These are phyloP conservation scores for Chamaea fasciata DNA, from an alignment of 2,113 vertebrate genomes.

Conservation along the genomic window DNA sequence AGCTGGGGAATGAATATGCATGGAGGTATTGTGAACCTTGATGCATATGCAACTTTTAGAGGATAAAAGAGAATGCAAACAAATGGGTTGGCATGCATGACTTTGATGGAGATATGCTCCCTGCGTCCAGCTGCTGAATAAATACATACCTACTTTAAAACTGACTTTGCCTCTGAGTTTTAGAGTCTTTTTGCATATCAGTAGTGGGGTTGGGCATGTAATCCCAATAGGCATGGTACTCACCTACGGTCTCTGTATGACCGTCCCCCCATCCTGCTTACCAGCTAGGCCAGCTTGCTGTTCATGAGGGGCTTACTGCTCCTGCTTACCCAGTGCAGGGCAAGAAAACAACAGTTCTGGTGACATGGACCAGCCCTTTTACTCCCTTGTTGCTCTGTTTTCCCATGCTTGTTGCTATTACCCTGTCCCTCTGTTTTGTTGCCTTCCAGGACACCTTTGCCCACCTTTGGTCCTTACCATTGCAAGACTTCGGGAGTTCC, in stretches of 20 bases:
- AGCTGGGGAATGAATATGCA: no score
- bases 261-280: fast-evolving
- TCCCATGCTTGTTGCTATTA: neutral
- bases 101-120: no score
- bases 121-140: no score
- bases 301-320: neutral
- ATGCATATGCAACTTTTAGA: no score
- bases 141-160: no score
- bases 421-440: neutral
- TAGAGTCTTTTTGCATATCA: no score
- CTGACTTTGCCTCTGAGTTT: no score
- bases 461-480: neutral
- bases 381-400: neutral
- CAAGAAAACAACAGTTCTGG: neutral
- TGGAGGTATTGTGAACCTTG: no score
- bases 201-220: fast-evolving
- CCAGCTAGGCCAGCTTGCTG: neutral
- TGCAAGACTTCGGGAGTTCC: neutral
- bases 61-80: no score
- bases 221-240: neutral
- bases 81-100: no score
- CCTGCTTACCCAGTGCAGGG: neutral
- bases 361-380: neutral
- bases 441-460: neutral
- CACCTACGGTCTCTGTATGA: no score